These are phyloP conservation scores for Clytia hemisphaerica DNA, from an alignment of 30 jellyfish, hydroid and myxozoan species.

Conservation along the genomic window DNA sequence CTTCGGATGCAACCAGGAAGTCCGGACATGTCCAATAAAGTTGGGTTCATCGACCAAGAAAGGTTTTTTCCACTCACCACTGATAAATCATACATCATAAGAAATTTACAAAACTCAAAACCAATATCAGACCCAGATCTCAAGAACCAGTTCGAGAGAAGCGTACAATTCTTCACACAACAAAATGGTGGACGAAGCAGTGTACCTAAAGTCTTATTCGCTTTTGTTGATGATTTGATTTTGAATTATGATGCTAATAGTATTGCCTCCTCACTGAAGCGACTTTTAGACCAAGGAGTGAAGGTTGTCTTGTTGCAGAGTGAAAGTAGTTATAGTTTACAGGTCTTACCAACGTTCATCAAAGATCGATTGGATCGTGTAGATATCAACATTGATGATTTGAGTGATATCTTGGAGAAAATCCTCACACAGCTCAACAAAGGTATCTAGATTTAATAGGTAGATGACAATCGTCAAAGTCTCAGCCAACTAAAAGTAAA, in stretches of 20 bases:
- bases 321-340: neutral
- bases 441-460: too few relatives aligned
- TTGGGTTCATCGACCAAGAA: too few relatives aligned
- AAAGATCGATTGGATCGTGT: too few relatives aligned
- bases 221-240: slow-evolving; percentile 28
- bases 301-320: slow-evolving; percentile 1
- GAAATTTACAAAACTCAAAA: neutral
- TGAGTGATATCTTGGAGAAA: too few relatives aligned
- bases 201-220: slow-evolving; percentile 39
- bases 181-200: slow-evolving; percentile 50
- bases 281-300: neutral
- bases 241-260: too few relatives aligned
- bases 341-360: neutral
- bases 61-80: too few relatives aligned
- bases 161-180: slow-evolving; percentile 19
- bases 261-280: neutral
- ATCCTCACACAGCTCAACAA: too few relatives aligned
- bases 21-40: too few relatives aligned
- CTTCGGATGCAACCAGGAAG: neutral
- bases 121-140: neutral
- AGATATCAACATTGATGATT: too few relatives aligned
- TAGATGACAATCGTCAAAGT: too few relatives aligned
- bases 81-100: neutral
- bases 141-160: neutral
- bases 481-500: too few relatives aligned